Percentiles rank a stretch among this genome's conserved stretches.
These are phyloP conservation scores for Acromyrmex charruanus DNA, from an alignment of 1,140 invertebrate species.

Conservation along the genomic window DNA sequence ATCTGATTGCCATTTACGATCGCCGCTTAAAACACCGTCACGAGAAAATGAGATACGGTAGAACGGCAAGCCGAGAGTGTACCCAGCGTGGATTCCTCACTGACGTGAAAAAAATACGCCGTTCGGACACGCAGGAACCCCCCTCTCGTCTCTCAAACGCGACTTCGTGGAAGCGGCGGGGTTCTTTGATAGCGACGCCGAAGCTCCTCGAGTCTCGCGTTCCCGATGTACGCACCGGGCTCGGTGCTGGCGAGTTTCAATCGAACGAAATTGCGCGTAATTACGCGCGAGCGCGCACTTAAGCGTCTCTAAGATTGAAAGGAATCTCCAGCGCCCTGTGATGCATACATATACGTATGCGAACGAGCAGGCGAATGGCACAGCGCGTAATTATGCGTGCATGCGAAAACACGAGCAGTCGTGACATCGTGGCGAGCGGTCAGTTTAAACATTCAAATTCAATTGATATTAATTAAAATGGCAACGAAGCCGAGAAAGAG, in stretches of 20 bases:
- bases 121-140: slow-evolving; percentile 16
- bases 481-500: slow-evolving; percentile 5
- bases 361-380: slow-evolving; percentile 22
- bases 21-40: not conserved
- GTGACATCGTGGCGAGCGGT: slow-evolving; percentile 67
- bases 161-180: slow-evolving; percentile 65
- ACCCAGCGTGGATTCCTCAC: slow-evolving; percentile 48
- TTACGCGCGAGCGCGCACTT: slow-evolving; percentile 74
- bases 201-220: slow-evolving; percentile 25
- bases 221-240: slow-evolving; percentile 20
- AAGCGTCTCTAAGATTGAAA: slow-evolving; percentile 78
- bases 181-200: slow-evolving; percentile 66
- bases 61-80: slow-evolving; percentile 2
- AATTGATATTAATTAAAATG: slow-evolving; percentile 84
- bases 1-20: slow-evolving; percentile 38
- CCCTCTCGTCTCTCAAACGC: slow-evolving; percentile 37
- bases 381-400: slow-evolving; percentile 77
- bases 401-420: slow-evolving; percentile 60
- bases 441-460: slow-evolving; percentile 77
- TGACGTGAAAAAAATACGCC: slow-evolving; percentile 30
- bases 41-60: not conserved
- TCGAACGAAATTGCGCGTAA: slow-evolving; percentile 80
- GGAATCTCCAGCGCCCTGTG: slow-evolving; percentile 69
- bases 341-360: slow-evolving; percentile 15
- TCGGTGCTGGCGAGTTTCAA: slow-evolving; percentile 69